Conservation (phyloP, 2,888 invertebrate genomes). For the Agriopis aurantiaria region DNA sequence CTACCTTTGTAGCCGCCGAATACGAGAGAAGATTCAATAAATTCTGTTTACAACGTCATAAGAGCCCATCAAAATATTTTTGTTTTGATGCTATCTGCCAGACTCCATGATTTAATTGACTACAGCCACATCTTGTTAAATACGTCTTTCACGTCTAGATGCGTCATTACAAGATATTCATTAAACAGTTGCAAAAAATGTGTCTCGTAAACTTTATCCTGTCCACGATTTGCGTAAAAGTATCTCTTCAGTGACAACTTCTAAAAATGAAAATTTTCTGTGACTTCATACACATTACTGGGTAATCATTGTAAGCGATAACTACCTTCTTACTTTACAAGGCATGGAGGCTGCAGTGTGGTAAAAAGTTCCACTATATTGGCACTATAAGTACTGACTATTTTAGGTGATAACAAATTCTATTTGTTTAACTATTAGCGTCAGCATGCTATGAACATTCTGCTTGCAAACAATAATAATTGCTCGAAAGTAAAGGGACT, state of each 20-base stretch:
- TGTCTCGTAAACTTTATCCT: background rate
- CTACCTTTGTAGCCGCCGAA: conserved; percentile 2
- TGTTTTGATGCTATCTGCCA: conserved; percentile 24
- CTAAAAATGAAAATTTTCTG: background rate
- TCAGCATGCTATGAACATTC: conserved; percentile 39
- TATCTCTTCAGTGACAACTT: background rate
- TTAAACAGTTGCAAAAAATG: conserved; percentile 25
- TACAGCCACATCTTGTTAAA: conserved; percentile 25
- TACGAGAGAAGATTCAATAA: background rate
- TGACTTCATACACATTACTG: conserved; percentile 42
- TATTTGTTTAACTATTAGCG: conserved; percentile 59
- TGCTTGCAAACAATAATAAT: conserved; percentile 39
- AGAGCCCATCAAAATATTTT: conserved; percentile 27
- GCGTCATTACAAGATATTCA: conserved; percentile 26
- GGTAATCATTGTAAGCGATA: conserved; percentile 40
- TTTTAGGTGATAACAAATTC: conserved; percentile 46
- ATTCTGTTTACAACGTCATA: conserved; percentile 50
- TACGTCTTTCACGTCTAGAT: conserved; percentile 31
- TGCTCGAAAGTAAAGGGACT: conserved; percentile 33
- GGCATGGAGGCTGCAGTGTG: conserved; percentile 40
- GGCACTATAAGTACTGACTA: conserved; percentile 32
- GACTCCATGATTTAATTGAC: conserved; percentile 21
- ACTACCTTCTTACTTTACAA: conserved; percentile 25
- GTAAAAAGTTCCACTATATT: conserved; percentile 45
- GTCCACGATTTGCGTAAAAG: conserved; percentile 9